These are phyloP conservation scores for Erebia epiphron DNA, from an alignment of 2,888 invertebrate species.

Conservation along the genomic window DNA sequence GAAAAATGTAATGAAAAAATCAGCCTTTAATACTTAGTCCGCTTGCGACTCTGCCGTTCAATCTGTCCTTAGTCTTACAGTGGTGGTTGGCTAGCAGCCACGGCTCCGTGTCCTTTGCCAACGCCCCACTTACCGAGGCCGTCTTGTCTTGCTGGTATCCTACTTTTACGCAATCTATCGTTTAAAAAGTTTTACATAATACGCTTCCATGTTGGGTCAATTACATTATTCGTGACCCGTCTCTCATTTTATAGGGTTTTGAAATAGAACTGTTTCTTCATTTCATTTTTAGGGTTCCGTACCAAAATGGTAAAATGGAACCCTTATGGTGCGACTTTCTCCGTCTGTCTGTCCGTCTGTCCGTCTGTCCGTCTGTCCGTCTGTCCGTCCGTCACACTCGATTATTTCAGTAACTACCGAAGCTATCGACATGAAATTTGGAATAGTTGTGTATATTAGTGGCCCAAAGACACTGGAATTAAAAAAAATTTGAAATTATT, in stretches of 20 bases:
- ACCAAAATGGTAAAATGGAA: no score
- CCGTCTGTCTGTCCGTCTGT: no score
- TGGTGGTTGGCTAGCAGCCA: conserved; percentile 27
- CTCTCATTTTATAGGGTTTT: not conserved
- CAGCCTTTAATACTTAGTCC: not conserved
- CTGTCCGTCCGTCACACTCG: no score
- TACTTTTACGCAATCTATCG: conserved; percentile 22
- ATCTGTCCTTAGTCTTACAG: not conserved
- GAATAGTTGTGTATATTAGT: no score
- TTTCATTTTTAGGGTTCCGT: no score
- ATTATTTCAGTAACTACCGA: no score
- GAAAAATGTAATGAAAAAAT: no score
- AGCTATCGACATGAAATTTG: no score
- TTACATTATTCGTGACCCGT: not conserved
- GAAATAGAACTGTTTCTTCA: not conserved
- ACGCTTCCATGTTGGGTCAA: not conserved
- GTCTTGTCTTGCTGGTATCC: conserved; percentile 20
- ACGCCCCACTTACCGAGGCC: conserved; percentile 25
- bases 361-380: no score
- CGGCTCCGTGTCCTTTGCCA: conserved; percentile 27
- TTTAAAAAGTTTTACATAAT: conserved; percentile 17
- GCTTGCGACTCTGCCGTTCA: not conserved
- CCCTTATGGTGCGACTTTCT: no score
- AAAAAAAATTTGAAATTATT: no score
- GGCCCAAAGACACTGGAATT: no score